Conservation (phyloP, 1,140 invertebrate genomes). For the Drosophila bifasciata region DNA sequence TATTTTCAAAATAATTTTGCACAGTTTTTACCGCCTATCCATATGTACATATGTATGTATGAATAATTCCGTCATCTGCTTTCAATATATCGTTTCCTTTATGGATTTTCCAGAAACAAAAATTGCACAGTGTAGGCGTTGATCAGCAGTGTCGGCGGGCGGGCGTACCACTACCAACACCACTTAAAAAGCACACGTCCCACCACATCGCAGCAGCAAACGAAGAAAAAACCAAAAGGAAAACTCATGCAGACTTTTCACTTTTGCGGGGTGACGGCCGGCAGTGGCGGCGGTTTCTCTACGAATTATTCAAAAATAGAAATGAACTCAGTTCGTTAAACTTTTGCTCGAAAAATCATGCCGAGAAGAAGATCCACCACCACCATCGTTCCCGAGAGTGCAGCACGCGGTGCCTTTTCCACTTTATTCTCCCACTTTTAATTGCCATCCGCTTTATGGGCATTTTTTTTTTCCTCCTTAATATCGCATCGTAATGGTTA, state of each 20-base stretch:
- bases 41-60: too few relatives aligned
- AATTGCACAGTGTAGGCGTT: slow-evolving; percentile 77
- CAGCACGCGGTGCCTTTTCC: slow-evolving; percentile 39
- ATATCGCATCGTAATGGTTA: slow-evolving; percentile 30
- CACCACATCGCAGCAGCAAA: slow-evolving; percentile 46
- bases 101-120: slow-evolving; percentile 55
- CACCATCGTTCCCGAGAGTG: slow-evolving; percentile 25
- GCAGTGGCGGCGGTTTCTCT: slow-evolving; percentile 51
- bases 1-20: slow-evolving; percentile 31
- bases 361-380: slow-evolving; percentile 34
- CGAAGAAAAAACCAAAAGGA: slow-evolving; percentile 24
- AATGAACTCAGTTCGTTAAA: slow-evolving; percentile 84
- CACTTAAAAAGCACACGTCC: slow-evolving; percentile 62
- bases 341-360: slow-evolving; percentile 76
- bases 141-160: slow-evolving; percentile 49
- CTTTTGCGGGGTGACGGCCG: slow-evolving; percentile 37
- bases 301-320: slow-evolving; percentile 83
- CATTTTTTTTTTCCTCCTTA: slow-evolving; percentile 35
- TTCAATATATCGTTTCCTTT: slow-evolving; percentile 52
- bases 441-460: slow-evolving; percentile 49
- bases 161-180: slow-evolving; percentile 33
- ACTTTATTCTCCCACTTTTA: slow-evolving; percentile 53
- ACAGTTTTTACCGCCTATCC: slow-evolving; percentile 21
- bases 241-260: slow-evolving; percentile 78
- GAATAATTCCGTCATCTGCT: slow-evolving; percentile 46